Conservation (phyloP, 2,888 invertebrate species). For the Pammene fasciana region DNA sequence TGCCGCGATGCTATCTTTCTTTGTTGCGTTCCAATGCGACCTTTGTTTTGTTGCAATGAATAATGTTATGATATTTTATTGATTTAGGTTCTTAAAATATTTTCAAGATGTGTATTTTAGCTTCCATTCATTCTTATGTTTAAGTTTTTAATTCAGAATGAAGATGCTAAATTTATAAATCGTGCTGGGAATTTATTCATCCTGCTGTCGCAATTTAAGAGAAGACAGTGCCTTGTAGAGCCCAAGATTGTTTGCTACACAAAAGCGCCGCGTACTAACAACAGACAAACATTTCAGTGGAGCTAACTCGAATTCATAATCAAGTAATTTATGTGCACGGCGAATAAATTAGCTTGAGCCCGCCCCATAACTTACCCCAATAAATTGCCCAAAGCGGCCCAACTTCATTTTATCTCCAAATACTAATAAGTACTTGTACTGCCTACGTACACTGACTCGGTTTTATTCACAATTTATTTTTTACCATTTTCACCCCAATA, state of each 20-base stretch:
- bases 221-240: conserved; percentile 66
- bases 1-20: conserved; percentile 42
- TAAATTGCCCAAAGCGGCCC: conserved; percentile 82
- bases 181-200: conserved; percentile 53
- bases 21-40: conserved; percentile 39
- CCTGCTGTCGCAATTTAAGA: conserved; percentile 50
- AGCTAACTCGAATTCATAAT: conserved; percentile 83
- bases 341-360: conserved; percentile 82
- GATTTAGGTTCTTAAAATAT: conserved; percentile 14
- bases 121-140: background rate
- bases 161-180: conserved; percentile 38
- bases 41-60: conserved; percentile 35
- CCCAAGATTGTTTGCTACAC: conserved; percentile 78
- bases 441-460: conserved; percentile 67
- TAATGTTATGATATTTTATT: conserved; percentile 27
- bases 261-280: conserved; percentile 77
- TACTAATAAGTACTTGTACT: conserved; percentile 80
- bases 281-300: conserved; percentile 80
- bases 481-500: conserved; percentile 65
- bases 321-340: conserved; percentile 84
- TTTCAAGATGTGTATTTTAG: background rate
- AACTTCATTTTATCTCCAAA: conserved; percentile 83
- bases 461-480: conserved; percentile 69
- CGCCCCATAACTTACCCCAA: conserved; percentile 83
- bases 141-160: background rate